Base-by-base conservation (phyloP, 2,888 invertebrate species). In the Molanna angustata region DNA sequence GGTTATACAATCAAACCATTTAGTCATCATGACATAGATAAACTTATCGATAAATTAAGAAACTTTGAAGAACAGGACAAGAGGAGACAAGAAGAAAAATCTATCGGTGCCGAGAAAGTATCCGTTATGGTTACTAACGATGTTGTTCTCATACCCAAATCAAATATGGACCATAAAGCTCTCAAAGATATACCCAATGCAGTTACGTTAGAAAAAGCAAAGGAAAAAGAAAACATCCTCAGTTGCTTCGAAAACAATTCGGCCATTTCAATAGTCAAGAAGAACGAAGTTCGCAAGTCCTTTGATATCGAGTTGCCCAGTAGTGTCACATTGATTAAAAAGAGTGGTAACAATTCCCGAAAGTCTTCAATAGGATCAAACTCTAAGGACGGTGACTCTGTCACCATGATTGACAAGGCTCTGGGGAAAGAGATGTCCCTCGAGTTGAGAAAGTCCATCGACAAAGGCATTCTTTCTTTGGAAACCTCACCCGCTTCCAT, bases 181-280 rank as follows among this genome's bases (percentile, higher is more conserved):
- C 57, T 76, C 9, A 76, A 75, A 65, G 75, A 76, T 54, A 70
- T 75, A 21, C 77, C 76, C 55, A 57, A 49, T 21, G 18, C 54
- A 17, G 17, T 50, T 7, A 39, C 40, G 3, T 67, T 75, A 13
- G 70, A 71, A 7, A 68, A 70, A 52, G 71, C 74, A 4, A 71
- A 32, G 64, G 72, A 75, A 62, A 77, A 78, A 57, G 76, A 76
- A 60, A 76, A 74, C 62, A 69, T 78, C 16, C 62, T 78, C 22
- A 76, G 75, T 61, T 76, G 76, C 60, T 76, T 77, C 59, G 77
- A 77, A 64, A 77, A 76, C 58, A 78, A 78, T 63, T 74, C 76
- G 1, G 76, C 76, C 21, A 76, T 78, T 61, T 77, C 78, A 49
- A 75, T 78, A 63, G 71, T 76, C 7, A 76, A 77, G 60, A 69